A percentile compares a stretch with the other conserved stretches of the same genome.
Conservation (phyloP, 2,113 vertebrate species). For the Trichechus manatus region DNA sequence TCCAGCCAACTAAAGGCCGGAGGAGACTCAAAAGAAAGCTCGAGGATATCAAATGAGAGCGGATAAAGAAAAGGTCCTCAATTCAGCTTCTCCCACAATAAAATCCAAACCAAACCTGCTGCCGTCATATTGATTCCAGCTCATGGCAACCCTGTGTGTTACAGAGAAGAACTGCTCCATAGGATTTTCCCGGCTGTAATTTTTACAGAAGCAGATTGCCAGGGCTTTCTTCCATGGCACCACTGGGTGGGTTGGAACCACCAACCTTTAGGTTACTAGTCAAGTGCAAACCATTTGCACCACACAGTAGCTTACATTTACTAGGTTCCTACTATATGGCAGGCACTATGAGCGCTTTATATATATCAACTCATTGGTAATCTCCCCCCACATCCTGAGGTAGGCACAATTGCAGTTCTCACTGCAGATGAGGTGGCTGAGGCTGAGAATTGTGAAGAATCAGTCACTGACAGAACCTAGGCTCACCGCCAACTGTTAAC, state of each 20-base stretch:
- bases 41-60: neutral
- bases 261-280: neutral
- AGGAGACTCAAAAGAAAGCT: neutral
- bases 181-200: neutral
- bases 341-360: neutral
- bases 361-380: neutral
- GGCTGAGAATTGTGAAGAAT: neutral
- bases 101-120: neutral
- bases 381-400: neutral
- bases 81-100: too few relatives aligned
- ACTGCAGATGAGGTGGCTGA: neutral
- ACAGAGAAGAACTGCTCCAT: neutral
- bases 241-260: neutral
- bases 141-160: neutral
- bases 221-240: neutral
- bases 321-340: neutral
- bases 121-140: neutral
- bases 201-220: neutral
- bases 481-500: neutral
- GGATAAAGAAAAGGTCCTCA: neutral
- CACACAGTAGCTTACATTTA: neutral
- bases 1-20: neutral
- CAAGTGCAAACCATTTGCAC: too few relatives aligned
- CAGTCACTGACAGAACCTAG: neutral
- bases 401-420: neutral